These are phyloP conservation scores for Phylloscopus trochiloides DNA, from an alignment of 2,113 vertebrate species.

Conservation along the genomic window DNA sequence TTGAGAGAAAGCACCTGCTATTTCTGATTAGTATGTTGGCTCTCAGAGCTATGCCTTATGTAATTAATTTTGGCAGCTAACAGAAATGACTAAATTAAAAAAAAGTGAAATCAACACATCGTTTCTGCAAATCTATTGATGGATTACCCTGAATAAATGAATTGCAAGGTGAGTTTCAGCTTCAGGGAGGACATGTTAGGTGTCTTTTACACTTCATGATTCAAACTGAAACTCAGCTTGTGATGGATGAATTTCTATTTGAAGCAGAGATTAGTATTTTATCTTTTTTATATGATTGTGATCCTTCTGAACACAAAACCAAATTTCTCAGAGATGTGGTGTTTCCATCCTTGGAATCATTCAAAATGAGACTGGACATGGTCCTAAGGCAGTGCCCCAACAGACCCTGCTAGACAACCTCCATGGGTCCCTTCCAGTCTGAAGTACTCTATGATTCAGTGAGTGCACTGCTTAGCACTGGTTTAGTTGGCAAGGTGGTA, in stretches of 20 bases:
- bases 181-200: not conserved
- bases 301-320: not conserved
- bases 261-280: not conserved
- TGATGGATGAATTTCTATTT: not conserved
- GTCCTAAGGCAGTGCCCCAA: not conserved
- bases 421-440: not conserved
- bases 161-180: not conserved
- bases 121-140: not conserved
- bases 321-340: not conserved
- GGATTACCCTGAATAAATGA: not conserved
- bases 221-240: not conserved
- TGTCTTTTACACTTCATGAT: not conserved
- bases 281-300: not conserved
- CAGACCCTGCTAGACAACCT: not conserved
- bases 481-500: not conserved
- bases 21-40: conserved; percentile 1
- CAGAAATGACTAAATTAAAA: not conserved
- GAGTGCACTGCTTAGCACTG: not conserved
- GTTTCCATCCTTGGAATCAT: not conserved
- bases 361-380: not conserved
- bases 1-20: not conserved
- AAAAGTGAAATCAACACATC: not conserved
- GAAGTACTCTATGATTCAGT: not conserved
- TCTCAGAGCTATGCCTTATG: not conserved
- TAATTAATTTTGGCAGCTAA: conserved; percentile 36